A percentile compares a stretch with the other conserved stretches of the same genome.
Evolutionary conservation across 2,113 vertebrate genomes (phyloP).

Genomic region (Puntigrus tetrazona): DNA sequence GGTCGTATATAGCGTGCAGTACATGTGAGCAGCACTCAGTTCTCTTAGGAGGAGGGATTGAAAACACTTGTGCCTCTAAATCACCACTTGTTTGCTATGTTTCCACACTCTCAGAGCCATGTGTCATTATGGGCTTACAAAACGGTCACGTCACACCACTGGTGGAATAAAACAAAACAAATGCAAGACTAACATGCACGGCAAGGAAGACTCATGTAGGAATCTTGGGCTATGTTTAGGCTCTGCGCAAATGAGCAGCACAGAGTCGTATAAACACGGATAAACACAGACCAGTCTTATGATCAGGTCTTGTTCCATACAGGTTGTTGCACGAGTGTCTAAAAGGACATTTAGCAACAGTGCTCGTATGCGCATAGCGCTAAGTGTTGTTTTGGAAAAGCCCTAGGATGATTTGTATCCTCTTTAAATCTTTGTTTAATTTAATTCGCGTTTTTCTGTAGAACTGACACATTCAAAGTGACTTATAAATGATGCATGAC

Average conservation of each 20-base stretch:
- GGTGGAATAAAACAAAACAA: constrained; percentile 21
- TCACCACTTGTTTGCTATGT: background rate
- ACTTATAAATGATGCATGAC: background rate
- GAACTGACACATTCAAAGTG: background rate
- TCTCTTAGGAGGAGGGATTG: background rate
- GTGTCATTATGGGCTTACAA: constrained; percentile 12
- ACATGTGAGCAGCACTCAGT: background rate
- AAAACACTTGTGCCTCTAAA: constrained; percentile 25
- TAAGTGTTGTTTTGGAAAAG: background rate
- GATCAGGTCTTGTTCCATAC: background rate
- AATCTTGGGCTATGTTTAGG: constrained; percentile 12
- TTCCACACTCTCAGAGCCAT: background rate
- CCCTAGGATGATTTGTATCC: background rate
- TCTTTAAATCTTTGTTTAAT: background rate
- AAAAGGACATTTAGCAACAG: background rate
- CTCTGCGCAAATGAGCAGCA: background rate
- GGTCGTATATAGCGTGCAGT: background rate
- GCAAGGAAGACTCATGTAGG: background rate
- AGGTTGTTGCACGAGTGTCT: background rate
- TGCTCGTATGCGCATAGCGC: background rate
- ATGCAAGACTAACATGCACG: background rate
- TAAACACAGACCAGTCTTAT: background rate
- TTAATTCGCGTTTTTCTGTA: background rate
- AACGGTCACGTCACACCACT: background rate
- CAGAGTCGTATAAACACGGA: constrained; percentile 2